Base-by-base conservation (phyloP, 2,888 invertebrate species). In the Ctenicera cuprea region DNA sequence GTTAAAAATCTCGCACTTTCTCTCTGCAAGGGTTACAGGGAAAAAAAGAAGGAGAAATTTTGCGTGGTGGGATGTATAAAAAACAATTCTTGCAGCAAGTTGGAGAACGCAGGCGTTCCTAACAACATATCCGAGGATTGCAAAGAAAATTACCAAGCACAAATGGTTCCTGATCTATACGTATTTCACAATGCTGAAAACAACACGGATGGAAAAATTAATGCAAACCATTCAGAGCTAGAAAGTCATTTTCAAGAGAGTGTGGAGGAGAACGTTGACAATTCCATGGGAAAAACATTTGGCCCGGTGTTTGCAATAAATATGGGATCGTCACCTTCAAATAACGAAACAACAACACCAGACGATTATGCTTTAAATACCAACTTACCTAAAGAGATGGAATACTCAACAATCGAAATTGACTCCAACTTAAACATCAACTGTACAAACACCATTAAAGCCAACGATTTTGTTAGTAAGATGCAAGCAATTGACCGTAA, bases 131-230 rank as follows among this genome's bases (percentile, higher is more conserved):
- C 81, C 20, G 85, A 85, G 43, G 85, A 84, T 77, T 83, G 83
- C 71, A 86, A 85, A 75, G 86, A 86, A 77, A 86, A 86, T 73
- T 85, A 84, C 67, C 84, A 85, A 76, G 83, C 83, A 22, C 86
- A 86, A 79, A 82, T 86, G 67, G 86, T 86, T 54, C 87, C 87
- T 41, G 84, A 86, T 75, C 80, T 86, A 64, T 84, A 82, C 73
- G 82, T 72, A 26, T 75, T 69, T 64, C 68, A 65, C n/a, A 63
- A 74, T 11, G 8, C 50, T 18, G 70, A 70, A 48, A 68, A 64
- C 30, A 59, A 59, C 12, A 14, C 59, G 5, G 66, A 62, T 14
- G 43, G 48, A 18, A 67, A 71, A 65, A 37, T 38, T 3, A 30
- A 26, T 50, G 14, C 41, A 33, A 59, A 41, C 18, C 26, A 38